phyloP scores from a whole-genome alignment of 2,888 invertebrate species.

The Cryptocephalus moraei region DNA sequence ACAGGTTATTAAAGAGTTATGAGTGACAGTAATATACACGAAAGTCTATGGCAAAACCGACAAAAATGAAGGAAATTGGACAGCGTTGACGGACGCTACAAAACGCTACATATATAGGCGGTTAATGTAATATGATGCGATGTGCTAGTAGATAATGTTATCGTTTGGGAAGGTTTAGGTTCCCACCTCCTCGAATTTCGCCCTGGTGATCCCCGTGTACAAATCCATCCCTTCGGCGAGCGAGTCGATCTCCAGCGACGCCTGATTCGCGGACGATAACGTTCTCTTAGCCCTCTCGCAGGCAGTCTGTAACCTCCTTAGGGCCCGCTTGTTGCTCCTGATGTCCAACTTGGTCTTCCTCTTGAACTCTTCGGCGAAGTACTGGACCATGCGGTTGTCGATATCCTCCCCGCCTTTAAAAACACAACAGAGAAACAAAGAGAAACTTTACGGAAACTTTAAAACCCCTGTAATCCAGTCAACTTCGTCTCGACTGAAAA shows the following conservation, averaged over 20 bases:
- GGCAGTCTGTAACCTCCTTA: constrained; percentile 51
- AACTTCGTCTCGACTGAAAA: too few relatives aligned
- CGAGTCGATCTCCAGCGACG: constrained; percentile 51
- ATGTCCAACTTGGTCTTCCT: constrained; percentile 44
- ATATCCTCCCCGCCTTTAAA: constrained; percentile 40
- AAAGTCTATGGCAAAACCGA: too few relatives aligned
- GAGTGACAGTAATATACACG: too few relatives aligned
- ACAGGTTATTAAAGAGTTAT: too few relatives aligned
- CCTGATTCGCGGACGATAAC: constrained; percentile 45
- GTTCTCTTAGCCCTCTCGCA: constrained; percentile 54
- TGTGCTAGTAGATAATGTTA: too few relatives aligned
- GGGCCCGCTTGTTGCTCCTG: constrained; percentile 39
- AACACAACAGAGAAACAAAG: neutral
- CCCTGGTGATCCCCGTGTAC: constrained; percentile 48
- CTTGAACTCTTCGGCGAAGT: constrained; percentile 45
- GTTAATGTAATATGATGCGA: too few relatives aligned
- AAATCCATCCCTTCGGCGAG: constrained; percentile 50
- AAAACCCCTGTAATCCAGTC: too few relatives aligned
- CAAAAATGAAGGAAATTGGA: too few relatives aligned
- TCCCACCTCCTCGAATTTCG: constrained; percentile 52
- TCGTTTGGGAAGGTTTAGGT: neutral
- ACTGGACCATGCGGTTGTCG: constrained; percentile 44
- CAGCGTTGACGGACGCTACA: too few relatives aligned
- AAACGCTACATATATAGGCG: too few relatives aligned
- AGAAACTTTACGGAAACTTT: too few relatives aligned